Percentiles rank a stretch among this genome's conserved stretches.
Evolutionary conservation across 2,888 invertebrate species (phyloP).

Genomic region (Athalia cordata): DNA sequence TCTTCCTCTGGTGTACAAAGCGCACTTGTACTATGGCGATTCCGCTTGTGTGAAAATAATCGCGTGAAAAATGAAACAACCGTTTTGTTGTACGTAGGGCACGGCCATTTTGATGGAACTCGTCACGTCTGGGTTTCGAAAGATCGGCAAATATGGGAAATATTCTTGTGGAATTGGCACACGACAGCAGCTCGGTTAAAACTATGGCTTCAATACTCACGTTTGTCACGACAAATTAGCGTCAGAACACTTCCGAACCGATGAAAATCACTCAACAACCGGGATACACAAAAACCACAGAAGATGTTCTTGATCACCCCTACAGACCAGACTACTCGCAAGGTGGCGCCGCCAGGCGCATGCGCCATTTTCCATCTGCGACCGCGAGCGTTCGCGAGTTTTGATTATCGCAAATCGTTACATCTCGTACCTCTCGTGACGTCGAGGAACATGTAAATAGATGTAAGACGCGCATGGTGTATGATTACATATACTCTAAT

Average conservation of each 20-base stretch:
- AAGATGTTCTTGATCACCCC: constrained; percentile 64
- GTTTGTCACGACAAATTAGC: constrained; percentile 56
- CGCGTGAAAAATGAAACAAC: constrained; percentile 48
- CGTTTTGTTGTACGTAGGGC: constrained; percentile 66
- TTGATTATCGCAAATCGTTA: background rate
- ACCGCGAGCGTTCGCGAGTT: background rate
- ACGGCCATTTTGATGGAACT: constrained; percentile 70
- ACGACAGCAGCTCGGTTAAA: background rate
- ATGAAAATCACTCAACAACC: constrained; percentile 59
- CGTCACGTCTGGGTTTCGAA: constrained; percentile 62
- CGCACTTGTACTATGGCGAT: constrained; percentile 32
- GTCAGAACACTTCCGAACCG: constrained; percentile 53
- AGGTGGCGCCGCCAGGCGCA: constrained; percentile 64
- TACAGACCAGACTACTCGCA: constrained; percentile 63
- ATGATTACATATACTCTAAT: too few relatives aligned
- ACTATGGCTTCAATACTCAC: constrained; percentile 55
- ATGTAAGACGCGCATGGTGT: too few relatives aligned
- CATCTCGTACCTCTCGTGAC: too few relatives aligned
- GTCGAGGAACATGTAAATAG: too few relatives aligned
- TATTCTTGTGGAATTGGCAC: constrained; percentile 3
- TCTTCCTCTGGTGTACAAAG: background rate
- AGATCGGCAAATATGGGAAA: background rate
- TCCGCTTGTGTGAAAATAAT: constrained; percentile 36
- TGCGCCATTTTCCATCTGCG: constrained; percentile 53
- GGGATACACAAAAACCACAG: constrained; percentile 59